These are phyloP conservation scores for Nixonia krombeini DNA, from an alignment of 1,140 invertebrate species.

Conservation along the genomic window DNA sequence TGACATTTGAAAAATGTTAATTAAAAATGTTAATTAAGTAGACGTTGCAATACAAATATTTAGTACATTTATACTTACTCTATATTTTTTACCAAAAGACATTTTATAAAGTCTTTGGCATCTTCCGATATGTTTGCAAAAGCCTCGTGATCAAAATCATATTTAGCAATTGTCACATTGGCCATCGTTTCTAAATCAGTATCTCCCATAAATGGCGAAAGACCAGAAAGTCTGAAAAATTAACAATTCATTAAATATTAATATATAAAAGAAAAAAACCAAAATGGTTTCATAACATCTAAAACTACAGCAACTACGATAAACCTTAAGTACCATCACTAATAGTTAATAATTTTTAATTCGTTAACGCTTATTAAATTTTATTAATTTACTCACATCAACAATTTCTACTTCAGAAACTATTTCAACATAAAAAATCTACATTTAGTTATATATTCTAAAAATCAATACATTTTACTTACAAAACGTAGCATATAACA, in stretches of 20 bases:
- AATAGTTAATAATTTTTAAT: too few species aligned
- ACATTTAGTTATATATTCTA: too few species aligned
- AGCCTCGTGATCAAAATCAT: constrained; percentile 95
- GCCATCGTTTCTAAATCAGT: constrained; percentile 97
- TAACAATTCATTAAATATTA: constrained; percentile 2
- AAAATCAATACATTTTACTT: too few species aligned
- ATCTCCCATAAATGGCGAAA: constrained; percentile 92
- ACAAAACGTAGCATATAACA: constrained; percentile 98
- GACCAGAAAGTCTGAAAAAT: constrained; percentile 76
- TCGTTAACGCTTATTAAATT: too few species aligned
- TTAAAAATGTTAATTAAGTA: too few species aligned
- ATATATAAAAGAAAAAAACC: constrained; percentile 1
- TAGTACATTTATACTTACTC: constrained; percentile 82
- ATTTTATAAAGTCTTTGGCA: constrained; percentile 93
- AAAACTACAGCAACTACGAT: too few species aligned
- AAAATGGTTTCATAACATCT: background rate
- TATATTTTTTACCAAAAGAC: constrained; percentile 90
- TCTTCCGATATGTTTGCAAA: constrained; percentile 93
- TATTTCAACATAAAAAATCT: too few species aligned
- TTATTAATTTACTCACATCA: too few species aligned
- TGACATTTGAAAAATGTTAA: too few species aligned
- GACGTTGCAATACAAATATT: too few species aligned
- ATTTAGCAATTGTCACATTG: constrained; percentile 95
- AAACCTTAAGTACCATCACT: too few species aligned
- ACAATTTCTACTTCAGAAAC: too few species aligned